These are phyloP conservation scores for Myotis myotis DNA, from an alignment of 2,797 vertebrate genomes.

Conservation along the genomic window DNA sequence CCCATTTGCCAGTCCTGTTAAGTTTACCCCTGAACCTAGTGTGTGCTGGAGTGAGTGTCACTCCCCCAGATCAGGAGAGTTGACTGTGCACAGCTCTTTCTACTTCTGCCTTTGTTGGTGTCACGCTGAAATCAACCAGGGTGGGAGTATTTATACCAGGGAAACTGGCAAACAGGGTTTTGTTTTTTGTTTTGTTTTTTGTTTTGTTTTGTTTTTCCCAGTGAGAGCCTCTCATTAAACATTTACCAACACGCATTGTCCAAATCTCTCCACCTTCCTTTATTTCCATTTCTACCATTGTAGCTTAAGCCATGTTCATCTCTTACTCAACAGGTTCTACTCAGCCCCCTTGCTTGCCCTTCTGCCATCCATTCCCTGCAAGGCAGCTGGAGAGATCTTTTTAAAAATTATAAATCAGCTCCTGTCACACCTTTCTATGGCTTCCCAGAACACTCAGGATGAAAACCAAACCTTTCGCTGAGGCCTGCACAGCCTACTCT, in stretches of 20 bases:
- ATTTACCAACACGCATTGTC: not conserved
- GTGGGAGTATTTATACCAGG: not conserved
- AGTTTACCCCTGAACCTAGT: not conserved
- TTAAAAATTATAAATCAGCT: not conserved
- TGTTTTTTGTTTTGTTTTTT: no score
- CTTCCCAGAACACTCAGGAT: constrained; percentile 43
- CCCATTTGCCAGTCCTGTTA: no score
- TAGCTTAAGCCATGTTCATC: not conserved
- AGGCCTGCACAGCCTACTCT: not conserved
- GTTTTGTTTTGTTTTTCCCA: not conserved
- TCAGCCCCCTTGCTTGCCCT: no score
- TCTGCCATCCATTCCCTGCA: not conserved
- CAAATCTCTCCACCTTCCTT: not conserved
- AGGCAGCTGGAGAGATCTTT: not conserved
- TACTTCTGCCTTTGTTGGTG: not conserved
- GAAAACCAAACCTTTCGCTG: not conserved
- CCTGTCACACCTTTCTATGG: not conserved
- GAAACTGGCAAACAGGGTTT: not conserved
- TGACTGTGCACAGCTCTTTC: not conserved
- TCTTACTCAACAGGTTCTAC: not conserved
- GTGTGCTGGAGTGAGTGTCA: accelerated
- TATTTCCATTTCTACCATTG: not conserved
- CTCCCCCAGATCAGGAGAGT: accelerated
- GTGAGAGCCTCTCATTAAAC: not conserved
- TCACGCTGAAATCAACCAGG: not conserved